Evolutionary conservation across 2,888 invertebrate genomes (phyloP), one percentile per base, ranked within the genome.

Genomic region (Carpatolechia fugitivella): DNA sequence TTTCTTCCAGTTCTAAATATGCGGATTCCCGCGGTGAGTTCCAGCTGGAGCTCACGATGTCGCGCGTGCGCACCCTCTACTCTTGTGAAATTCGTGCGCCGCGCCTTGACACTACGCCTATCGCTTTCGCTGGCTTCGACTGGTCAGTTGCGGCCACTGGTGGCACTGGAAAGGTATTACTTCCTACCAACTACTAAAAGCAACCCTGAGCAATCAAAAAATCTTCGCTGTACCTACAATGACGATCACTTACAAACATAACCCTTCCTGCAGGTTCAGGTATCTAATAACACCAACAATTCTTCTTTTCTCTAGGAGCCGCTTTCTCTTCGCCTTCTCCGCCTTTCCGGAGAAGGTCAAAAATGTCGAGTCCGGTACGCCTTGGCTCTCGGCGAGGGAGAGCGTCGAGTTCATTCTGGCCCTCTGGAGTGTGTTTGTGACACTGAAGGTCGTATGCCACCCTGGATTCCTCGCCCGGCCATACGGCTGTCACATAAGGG

Each of bases 341-440:
- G 96, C 51, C 91, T 95, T 54, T 95, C 95, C n/a, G 95, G 95
- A 46, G 95, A 95, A 72, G 95, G 95, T 66, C 95, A 95, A 75
- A 93, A 93, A 50, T 95, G 95, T 74, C 91, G 95, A 56, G 94
- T 96, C 7, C 90, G 93, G 20, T 96, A 95, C 80, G 92, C 93
- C 55, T 90, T 94, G 31, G 91, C 92, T 0, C 82, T 96, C 1
- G 95, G 94, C 1, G 94, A 94, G 60, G 93, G 93, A 0, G 94
- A 94, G 48, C 85, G 93, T 16, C 85, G 93, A 41, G 78, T 93
- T 62, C 93, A 94, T 65, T 94, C 94, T 0, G 94, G 94, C 0
- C 91, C 93, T 29, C 85, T 95, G 47, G 94, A 95, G 72, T 94
- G 93, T 66, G 91, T 94, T 11, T 93, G 93, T 35, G 94, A 95